Conservation (phyloP, 2,113 vertebrate genomes). For the Anolis carolinensis region DNA sequence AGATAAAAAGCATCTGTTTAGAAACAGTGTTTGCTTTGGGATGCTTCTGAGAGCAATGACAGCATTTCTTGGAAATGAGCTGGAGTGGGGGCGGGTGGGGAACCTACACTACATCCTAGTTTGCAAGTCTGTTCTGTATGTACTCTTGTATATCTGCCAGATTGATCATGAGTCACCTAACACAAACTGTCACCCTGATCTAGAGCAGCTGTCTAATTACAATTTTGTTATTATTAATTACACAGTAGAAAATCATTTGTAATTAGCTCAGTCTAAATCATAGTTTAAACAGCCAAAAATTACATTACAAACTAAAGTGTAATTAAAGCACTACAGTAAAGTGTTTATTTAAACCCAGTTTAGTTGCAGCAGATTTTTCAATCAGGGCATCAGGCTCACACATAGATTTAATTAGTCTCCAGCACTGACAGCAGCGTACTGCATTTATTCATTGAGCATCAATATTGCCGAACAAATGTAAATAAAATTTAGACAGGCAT, state of each 20-base stretch:
- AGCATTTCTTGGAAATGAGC: slow-evolving; percentile 35
- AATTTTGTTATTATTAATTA: slow-evolving; percentile 98
- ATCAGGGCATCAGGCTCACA: slow-evolving; percentile 80
- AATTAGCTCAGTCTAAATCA: slow-evolving; percentile 97
- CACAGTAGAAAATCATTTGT: slow-evolving; percentile 92
- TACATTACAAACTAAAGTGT: slow-evolving; percentile 88
- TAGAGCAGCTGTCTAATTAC: slow-evolving; percentile 94
- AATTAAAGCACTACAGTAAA: slow-evolving; percentile 97
- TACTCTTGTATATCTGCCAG: slow-evolving; percentile 77
- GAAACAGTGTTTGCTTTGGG: not conserved
- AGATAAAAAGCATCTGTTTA: slow-evolving; percentile 8
- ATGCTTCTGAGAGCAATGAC: not conserved
- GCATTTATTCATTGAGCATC: slow-evolving; percentile 84
- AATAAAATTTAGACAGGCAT: slow-evolving; percentile 81
- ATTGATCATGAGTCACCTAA: slow-evolving; percentile 84
- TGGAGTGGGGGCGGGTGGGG: not conserved
- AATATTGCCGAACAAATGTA: slow-evolving; percentile 82
- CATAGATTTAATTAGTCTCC: slow-evolving; percentile 83
- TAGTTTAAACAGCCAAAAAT: slow-evolving; percentile 94
- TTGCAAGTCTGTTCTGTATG: slow-evolving; percentile 30
- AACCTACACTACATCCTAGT: slow-evolving; percentile 35
- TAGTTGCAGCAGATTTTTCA: slow-evolving; percentile 87
- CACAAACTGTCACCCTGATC: slow-evolving; percentile 82
- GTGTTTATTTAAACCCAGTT: slow-evolving; percentile 96
- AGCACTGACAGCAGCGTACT: slow-evolving; percentile 80